These are phyloP conservation scores for Morbakka virulenta DNA, from an alignment of 30 jellyfish, hydroid and myxozoan genomes.

Conservation along the genomic window DNA sequence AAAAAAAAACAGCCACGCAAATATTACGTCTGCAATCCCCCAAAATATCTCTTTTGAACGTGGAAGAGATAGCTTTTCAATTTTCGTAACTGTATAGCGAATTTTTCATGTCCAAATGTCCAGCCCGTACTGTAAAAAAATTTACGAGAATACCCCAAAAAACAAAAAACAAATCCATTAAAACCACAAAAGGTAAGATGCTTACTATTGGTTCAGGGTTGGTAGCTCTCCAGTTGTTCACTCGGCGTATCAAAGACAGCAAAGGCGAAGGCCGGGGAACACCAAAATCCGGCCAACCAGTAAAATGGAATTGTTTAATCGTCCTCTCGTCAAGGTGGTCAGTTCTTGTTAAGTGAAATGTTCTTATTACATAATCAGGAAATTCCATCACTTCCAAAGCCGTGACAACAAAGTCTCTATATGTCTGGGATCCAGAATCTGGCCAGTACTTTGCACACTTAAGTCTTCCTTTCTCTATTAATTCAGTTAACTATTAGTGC, in stretches of 20 bases:
- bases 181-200: no score
- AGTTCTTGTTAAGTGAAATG: slow-evolving; percentile 74
- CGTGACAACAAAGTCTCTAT: slow-evolving; percentile 66
- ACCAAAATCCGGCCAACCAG: slow-evolving; percentile 98
- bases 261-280: slow-evolving; percentile 94
- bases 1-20: no score
- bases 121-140: background rate
- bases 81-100: no score
- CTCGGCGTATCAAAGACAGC: slow-evolving; percentile 73
- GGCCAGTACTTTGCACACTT: slow-evolving; percentile 99
- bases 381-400: slow-evolving; percentile 58
- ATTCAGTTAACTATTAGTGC: slow-evolving; percentile 84
- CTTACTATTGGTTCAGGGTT: background rate
- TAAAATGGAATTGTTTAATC: slow-evolving; percentile 85
- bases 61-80: no score
- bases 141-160: slow-evolving; percentile 72
- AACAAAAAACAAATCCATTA: no score
- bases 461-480: slow-evolving; percentile 83
- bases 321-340: slow-evolving; percentile 87
- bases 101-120: no score
- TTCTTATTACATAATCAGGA: slow-evolving; percentile 82
- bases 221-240: slow-evolving; percentile 73
- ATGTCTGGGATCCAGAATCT: slow-evolving; percentile 64
- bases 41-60: no score
- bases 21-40: no score